A percentile compares a stretch with the other conserved stretches of the same genome.
Conservation (phyloP, 64 coral and sea anemone species). For the Stylophora pistillata region DNA sequence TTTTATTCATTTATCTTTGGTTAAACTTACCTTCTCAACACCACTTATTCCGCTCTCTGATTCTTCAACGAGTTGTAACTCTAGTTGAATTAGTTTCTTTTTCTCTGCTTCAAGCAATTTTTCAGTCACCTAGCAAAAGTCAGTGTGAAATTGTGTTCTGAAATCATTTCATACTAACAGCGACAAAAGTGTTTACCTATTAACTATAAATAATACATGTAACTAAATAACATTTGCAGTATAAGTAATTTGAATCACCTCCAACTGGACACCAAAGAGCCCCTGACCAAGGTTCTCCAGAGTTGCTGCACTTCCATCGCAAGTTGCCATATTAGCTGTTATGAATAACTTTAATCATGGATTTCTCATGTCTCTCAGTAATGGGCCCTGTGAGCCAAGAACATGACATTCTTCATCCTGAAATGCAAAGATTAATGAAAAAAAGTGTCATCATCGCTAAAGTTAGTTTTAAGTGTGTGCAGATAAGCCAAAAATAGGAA, state of each 20-base stretch:
- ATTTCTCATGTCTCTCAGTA: neutral
- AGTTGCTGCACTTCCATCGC: constrained; percentile 11
- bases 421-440: no score
- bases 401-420: no score
- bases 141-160: neutral
- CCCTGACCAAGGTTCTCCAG: constrained; percentile 85
- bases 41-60: constrained; percentile 27
- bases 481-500: no score
- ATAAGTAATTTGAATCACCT: constrained; percentile 31
- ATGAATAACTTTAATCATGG: neutral
- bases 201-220: no score
- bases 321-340: constrained; percentile 15
- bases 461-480: no score
- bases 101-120: constrained; percentile 89
- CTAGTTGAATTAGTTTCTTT: constrained; percentile 78
- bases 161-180: neutral
- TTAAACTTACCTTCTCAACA: constrained; percentile 63
- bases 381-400: no score
- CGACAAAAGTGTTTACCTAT: neutral
- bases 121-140: constrained; percentile 64
- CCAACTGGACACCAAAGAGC: constrained; percentile 84
- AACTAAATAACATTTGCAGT: no score
- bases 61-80: constrained; percentile 61
- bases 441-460: no score
- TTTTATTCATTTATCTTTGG: neutral